A percentile compares a stretch with the other conserved stretches of the same genome.
Conservation (phyloP, 2,113 vertebrate species). For the Collichthys lucidus region DNA sequence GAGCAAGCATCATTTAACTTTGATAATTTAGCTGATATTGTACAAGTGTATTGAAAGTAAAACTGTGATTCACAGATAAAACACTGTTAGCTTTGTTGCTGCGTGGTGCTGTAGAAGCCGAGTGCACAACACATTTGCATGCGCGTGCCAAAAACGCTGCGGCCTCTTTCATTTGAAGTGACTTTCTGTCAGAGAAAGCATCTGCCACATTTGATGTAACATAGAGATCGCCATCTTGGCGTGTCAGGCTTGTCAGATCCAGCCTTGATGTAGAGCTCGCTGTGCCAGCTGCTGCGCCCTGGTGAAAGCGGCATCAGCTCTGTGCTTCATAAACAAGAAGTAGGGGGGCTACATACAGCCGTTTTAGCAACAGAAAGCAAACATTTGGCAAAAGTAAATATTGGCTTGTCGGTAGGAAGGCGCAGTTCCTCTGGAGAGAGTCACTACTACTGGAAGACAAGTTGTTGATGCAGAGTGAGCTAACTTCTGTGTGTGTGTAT, state of each 20-base stretch:
- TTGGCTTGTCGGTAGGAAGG: constrained; percentile 39
- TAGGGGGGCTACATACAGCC: background rate
- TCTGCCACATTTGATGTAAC: background rate
- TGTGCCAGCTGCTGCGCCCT: constrained; percentile 14
- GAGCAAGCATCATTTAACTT: background rate
- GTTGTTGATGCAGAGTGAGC: constrained; percentile 15
- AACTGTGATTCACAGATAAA: background rate
- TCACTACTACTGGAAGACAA: constrained; percentile 28
- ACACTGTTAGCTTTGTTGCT: background rate
- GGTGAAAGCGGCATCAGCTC: constrained; percentile 23
- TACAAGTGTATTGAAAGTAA: background rate
- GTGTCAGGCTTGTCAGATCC: constrained; percentile 1
- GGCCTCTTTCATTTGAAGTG: background rate
- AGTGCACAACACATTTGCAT: background rate
- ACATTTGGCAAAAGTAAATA: constrained; percentile 56
- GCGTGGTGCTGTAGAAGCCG: background rate
- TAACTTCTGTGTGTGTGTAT: constrained; percentile 21
- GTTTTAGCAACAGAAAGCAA: constrained; percentile 58
- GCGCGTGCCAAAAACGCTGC: background rate
- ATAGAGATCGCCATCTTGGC: background rate
- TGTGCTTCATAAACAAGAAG: constrained; percentile 39
- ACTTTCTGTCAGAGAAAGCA: background rate
- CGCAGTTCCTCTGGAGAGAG: constrained; percentile 17
- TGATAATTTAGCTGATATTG: background rate
- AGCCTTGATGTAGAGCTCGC: constrained; percentile 3